A percentile compares a stretch with the other conserved stretches of the same genome.
Evolutionary conservation across 1,140 invertebrate species (phyloP).

Genomic region (Acromyrmex echinatior): DNA sequence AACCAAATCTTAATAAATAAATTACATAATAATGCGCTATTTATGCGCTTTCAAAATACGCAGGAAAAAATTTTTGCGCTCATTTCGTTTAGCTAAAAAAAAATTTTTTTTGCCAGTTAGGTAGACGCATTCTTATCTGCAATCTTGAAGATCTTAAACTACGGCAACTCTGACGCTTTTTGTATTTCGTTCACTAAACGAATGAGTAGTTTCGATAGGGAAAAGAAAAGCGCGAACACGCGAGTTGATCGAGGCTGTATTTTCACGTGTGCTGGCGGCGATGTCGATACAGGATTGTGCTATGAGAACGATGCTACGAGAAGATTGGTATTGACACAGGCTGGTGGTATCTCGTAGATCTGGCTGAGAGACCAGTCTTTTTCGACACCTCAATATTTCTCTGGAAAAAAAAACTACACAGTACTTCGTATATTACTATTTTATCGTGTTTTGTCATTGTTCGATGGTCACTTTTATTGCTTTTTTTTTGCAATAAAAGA

Average conservation of each 20-base stretch:
- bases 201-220: constrained; percentile 13
- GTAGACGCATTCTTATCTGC: too few species aligned
- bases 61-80: too few species aligned
- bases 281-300: neutral
- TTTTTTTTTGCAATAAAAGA: neutral
- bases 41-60: too few species aligned
- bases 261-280: constrained; percentile 35
- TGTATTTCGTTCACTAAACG: constrained; percentile 9
- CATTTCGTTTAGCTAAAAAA: too few species aligned
- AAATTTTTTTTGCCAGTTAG: too few species aligned
- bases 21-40: too few species aligned
- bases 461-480: neutral
- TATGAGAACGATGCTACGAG: constrained; percentile 21
- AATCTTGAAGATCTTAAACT: too few species aligned
- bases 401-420: neutral
- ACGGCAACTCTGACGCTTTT: constrained; percentile 3
- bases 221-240: neutral
- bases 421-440: neutral
- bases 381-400: constrained; percentile 23
- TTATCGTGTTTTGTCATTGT: constrained; percentile 1
- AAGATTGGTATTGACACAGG: constrained; percentile 70
- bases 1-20: too few species aligned
- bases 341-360: constrained; percentile 50
- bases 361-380: neutral
- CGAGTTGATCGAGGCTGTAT: constrained; percentile 34